A percentile compares a stretch with the other conserved stretches of the same genome.
These are phyloP conservation scores for Sardina pilchardus DNA, from an alignment of 2,113 vertebrate genomes.

Conservation along the genomic window DNA sequence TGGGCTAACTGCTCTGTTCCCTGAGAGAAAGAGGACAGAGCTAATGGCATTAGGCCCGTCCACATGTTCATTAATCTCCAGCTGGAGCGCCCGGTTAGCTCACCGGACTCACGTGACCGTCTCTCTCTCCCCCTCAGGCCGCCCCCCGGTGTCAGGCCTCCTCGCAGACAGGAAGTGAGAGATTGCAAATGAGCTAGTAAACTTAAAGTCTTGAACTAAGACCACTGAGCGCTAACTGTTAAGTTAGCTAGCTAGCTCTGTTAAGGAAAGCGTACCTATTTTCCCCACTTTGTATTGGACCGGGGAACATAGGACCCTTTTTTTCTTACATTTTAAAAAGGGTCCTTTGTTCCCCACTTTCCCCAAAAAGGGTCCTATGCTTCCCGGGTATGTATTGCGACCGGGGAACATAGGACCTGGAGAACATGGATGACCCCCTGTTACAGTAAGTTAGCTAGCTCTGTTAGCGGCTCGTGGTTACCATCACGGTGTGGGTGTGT, in stretches of 20 bases:
- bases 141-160: background rate
- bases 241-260: background rate
- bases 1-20: slow-evolving; percentile 9
- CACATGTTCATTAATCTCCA: background rate
- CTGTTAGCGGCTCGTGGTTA: background rate
- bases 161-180: background rate
- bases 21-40: slow-evolving; percentile 3
- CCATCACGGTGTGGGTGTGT: too few species aligned
- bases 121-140: background rate
- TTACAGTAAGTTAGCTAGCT: background rate
- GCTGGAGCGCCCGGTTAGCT: background rate
- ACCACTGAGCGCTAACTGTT: too few species aligned
- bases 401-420: too few species aligned
- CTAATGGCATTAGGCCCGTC: background rate
- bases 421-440: too few species aligned
- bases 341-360: too few species aligned
- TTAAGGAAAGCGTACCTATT: too few species aligned
- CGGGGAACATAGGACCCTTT: too few species aligned
- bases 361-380: too few species aligned
- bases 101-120: background rate
- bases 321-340: too few species aligned
- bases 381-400: too few species aligned
- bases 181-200: background rate
- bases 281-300: too few species aligned
- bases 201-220: background rate